Evolutionary conservation across 1,140 invertebrate genomes (phyloP).

Genomic region (Drosophila yakuba): DNA sequence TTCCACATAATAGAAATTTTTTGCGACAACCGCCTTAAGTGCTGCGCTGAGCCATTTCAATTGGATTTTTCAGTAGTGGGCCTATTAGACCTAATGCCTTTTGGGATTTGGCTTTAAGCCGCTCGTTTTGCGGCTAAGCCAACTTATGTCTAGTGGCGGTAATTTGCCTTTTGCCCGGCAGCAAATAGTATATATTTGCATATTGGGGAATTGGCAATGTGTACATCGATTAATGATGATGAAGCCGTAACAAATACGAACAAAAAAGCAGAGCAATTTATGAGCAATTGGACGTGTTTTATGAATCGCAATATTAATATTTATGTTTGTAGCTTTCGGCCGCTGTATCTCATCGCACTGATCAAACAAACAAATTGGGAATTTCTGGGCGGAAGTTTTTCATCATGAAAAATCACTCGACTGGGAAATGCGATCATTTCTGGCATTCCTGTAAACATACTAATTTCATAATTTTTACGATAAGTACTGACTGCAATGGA

Average conservation of each 20-base stretch:
- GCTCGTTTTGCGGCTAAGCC: constrained; percentile 35
- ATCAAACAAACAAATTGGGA: constrained; percentile 31
- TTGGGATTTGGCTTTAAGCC: constrained; percentile 26
- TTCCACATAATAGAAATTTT: constrained; percentile 3
- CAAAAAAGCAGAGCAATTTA: constrained; percentile 20
- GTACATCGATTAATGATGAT: constrained; percentile 33
- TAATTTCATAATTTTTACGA: constrained; percentile 76
- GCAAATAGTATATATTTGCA: constrained; percentile 14
- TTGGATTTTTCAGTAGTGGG: constrained; percentile 50
- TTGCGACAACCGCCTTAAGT: constrained; percentile 27
- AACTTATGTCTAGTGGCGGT: constrained; percentile 30
- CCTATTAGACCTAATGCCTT: constrained; percentile 43
- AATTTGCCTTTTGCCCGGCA: constrained; percentile 11
- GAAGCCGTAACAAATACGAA: constrained; percentile 31
- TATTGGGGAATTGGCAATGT: constrained; percentile 18
- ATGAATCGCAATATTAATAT: constrained; percentile 56
- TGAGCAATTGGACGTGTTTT: constrained; percentile 51
- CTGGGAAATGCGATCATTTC: constrained; percentile 18
- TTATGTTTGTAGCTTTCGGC: constrained; percentile 11
- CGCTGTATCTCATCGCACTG: constrained; percentile 8
- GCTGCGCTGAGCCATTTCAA: constrained; percentile 43
- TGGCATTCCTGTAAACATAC: constrained; percentile 41
- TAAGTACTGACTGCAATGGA: constrained; percentile 47
- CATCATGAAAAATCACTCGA: constrained; percentile 63
- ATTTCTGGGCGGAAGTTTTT: constrained; percentile 60